Percentiles rank a stretch among this genome's conserved stretches.
Evolutionary conservation across 2,888 invertebrate species (phyloP).

Genomic region (Willowsia nigromaculata): DNA sequence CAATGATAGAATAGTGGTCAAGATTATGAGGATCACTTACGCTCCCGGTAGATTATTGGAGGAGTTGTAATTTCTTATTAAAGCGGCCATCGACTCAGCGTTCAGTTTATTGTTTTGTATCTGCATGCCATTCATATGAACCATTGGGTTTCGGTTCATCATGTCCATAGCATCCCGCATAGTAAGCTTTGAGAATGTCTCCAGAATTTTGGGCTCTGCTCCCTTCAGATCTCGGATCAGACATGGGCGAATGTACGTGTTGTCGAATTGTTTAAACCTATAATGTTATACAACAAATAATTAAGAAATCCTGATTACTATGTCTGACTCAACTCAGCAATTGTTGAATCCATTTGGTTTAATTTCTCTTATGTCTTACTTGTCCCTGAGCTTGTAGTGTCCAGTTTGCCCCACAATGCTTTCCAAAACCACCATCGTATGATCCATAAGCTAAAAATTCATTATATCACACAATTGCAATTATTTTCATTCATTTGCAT

Average conservation of each 20-base stretch:
- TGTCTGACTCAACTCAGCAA: too few species aligned
- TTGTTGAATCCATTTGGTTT: too few species aligned
- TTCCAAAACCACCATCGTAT: constrained; percentile 98
- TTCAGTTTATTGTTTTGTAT: constrained; percentile 72
- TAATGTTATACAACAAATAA: neutral
- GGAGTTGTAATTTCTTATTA: constrained; percentile 90
- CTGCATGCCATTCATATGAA: constrained; percentile 58
- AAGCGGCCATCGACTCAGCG: constrained; percentile 92
- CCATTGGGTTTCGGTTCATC: constrained; percentile 74
- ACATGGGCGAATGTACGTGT: constrained; percentile 94
- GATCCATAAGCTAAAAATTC: constrained; percentile 89
- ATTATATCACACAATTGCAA: neutral
- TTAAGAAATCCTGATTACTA: too few species aligned
- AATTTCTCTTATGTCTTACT: too few species aligned
- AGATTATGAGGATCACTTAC: constrained; percentile 49
- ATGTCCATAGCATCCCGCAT: constrained; percentile 92
- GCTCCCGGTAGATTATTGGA: constrained; percentile 72
- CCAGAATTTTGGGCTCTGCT: constrained; percentile 84
- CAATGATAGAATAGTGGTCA: neutral
- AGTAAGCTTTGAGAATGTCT: constrained; percentile 95
- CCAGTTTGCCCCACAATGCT: constrained; percentile 97
- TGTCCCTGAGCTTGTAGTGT: constrained; percentile 94
- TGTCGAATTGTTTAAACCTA: constrained; percentile 95
- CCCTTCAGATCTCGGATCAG: constrained; percentile 92
- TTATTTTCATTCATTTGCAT: neutral